Evolutionary conservation across 2,888 invertebrate species (phyloP), one percentile per base, ranked within the genome.

Genomic region (Hirtodrosophila histrioides): DNA sequence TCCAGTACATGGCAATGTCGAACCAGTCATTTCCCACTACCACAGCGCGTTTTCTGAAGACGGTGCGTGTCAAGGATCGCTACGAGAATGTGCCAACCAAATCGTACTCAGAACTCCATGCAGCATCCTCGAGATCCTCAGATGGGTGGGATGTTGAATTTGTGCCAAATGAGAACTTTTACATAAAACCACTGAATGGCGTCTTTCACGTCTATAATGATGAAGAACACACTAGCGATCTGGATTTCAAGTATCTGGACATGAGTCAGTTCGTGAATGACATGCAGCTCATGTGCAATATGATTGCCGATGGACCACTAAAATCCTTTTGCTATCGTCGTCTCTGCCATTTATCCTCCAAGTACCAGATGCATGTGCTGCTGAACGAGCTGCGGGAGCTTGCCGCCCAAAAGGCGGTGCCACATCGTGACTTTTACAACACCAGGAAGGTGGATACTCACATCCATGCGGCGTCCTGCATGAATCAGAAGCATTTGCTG

Each of bases 251-350:
- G 0, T 97, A 96, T 91, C 95, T 96, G 5, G 94, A 95, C 73
- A 93, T 97, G 70, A 93, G 94, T 37, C 94, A 95, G 71, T 98
- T 97, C 92, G 95, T 98, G 10, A 94, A 95, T 74, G 98, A 99
- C 88, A 97, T 96, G 95, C 97, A 96, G 88, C 93, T 94, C 41
- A 95, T 99, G 93, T 98, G 98, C 90, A 95, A 94, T 60, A 97
- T 99, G 96, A 99, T 99, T 78, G 97, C 98, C 44, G 98, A 99
- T 93, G 99, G 99, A 61, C 99, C 99, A 29, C 92, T 99, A 95
- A 99, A 99, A 92, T 98, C 99, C 0, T 99, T 99, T 93, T 98
- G 99, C 92, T 99, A 97, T 92, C 96, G 99, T n/a, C 96, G 99
- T 12, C 93, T 99, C 75, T 96, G 96, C 90, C 99, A 99, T 92